Conservation (phyloP, 2,113 vertebrate genomes). For the Girardinichthys multiradiatus region DNA sequence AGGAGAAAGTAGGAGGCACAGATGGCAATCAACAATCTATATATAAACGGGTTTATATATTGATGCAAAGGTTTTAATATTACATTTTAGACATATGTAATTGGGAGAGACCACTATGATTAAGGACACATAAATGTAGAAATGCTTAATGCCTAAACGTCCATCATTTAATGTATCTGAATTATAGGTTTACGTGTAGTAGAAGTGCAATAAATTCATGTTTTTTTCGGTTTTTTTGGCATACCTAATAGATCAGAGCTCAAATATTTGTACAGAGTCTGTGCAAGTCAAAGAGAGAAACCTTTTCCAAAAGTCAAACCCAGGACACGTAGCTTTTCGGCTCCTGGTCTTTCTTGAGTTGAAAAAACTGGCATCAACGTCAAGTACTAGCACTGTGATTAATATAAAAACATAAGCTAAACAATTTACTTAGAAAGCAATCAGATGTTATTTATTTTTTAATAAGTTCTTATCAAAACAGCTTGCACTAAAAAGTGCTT, state of each 20-base stretch:
- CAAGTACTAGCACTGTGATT: conserved; percentile 52
- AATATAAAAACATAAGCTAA: conserved; percentile 41
- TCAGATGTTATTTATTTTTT: no score
- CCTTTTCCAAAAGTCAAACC: conserved; percentile 56
- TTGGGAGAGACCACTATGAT: no score
- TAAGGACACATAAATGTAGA: not conserved
- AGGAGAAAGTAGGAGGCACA: conserved; percentile 42
- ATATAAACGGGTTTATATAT: conserved; percentile 59
- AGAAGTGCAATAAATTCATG: not conserved
- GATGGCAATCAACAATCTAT: conserved; percentile 54
- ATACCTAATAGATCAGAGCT: conserved; percentile 56
- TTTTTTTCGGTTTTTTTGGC: not conserved
- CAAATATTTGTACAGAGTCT: conserved; percentile 65
- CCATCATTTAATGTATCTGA: not conserved
- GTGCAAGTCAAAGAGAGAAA: conserved; percentile 60
- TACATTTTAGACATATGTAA: conserved; percentile 17
- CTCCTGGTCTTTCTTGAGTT: conserved; percentile 46
- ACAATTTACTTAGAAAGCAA: no score
- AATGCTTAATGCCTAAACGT: not conserved
- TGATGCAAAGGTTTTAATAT: conserved; percentile 46
- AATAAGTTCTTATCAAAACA: no score
- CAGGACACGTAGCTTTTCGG: conserved; percentile 51
- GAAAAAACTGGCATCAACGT: conserved; percentile 60
- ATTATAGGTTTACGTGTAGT: not conserved
- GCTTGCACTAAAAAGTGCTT: no score